These are phyloP conservation scores for Bradynema listronoti DNA, from an alignment of 1,140 invertebrate species.

Conservation along the genomic window DNA sequence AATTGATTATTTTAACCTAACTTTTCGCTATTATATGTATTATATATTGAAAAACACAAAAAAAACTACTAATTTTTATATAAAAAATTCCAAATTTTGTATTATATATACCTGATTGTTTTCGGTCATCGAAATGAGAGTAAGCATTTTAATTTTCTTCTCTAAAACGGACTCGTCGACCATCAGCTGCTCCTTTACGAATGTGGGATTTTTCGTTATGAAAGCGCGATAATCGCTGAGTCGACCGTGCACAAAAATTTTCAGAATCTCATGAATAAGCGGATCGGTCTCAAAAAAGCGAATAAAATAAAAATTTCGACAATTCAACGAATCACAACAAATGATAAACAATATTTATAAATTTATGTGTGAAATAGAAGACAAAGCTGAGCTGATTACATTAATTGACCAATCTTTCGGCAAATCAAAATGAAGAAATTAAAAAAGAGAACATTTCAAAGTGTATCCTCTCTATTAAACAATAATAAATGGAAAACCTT, in stretches of 20 bases:
- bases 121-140: constrained; percentile 53
- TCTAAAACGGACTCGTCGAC: constrained; percentile 43
- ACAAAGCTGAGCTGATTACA: neutral
- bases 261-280: constrained; percentile 41
- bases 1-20: neutral
- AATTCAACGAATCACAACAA: neutral
- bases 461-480: neutral
- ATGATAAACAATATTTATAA: neutral
- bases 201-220: constrained; percentile 41
- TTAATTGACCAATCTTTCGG: no score
- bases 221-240: constrained; percentile 46
- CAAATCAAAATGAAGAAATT: no score
- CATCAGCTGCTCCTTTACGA: constrained; percentile 44
- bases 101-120: constrained; percentile 37
- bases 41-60: neutral
- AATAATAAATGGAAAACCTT: constrained; percentile 16
- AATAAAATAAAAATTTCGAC: neutral
- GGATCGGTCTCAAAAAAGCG: constrained; percentile 33
- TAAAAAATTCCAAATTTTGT: neutral
- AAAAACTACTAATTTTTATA: neutral
- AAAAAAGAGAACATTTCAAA: constrained; percentile 5
- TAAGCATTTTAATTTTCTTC: constrained; percentile 54
- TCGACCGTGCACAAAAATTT: constrained; percentile 45
- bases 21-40: neutral
- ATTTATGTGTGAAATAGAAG: neutral